phyloP scores from a whole-genome alignment of 1,140 invertebrate genomes.

The Hydropsyche tenuis region DNA sequence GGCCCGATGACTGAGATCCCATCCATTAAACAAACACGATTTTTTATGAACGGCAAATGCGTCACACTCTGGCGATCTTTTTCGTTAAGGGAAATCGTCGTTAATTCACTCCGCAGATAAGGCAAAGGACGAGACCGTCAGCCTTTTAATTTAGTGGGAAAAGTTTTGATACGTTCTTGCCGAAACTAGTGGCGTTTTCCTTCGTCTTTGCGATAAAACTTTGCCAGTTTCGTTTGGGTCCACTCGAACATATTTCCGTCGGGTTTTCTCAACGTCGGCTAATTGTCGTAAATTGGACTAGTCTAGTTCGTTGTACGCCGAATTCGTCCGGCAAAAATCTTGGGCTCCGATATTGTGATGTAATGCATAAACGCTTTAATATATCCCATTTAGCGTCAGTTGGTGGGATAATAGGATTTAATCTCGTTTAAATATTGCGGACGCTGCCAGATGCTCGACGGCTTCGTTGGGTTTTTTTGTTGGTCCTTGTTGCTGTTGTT shows the following conservation, averaged over 20 bases:
- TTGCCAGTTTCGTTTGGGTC: conserved; percentile 5
- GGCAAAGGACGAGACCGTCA: not conserved
- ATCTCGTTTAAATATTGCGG: conserved; percentile 7
- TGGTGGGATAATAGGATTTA: not conserved
- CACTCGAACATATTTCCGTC: not conserved
- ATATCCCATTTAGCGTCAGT: conserved; percentile 6
- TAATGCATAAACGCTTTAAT: not conserved
- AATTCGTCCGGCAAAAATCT: conserved; percentile 2
- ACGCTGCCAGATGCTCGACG: not conserved
- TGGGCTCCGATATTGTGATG: no score
- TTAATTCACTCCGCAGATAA: no score
- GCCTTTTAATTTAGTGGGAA: conserved; percentile 1
- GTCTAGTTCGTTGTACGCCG: not conserved
- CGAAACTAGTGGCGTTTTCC: not conserved
- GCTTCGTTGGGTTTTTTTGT: not conserved
- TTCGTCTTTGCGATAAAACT: conserved; percentile 1
- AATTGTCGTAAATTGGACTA: no score
- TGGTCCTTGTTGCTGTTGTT: no score
- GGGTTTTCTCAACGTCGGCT: not conserved
- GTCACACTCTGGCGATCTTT: no score
- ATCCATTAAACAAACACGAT: no score
- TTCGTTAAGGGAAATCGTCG: no score
- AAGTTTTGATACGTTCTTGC: conserved; percentile 12
- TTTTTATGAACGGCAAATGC: no score
- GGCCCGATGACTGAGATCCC: no score